Percentiles rank a stretch among this genome's conserved stretches.
Conservation (phyloP, 2,797 vertebrate species). For the Lepus townsendii region DNA sequence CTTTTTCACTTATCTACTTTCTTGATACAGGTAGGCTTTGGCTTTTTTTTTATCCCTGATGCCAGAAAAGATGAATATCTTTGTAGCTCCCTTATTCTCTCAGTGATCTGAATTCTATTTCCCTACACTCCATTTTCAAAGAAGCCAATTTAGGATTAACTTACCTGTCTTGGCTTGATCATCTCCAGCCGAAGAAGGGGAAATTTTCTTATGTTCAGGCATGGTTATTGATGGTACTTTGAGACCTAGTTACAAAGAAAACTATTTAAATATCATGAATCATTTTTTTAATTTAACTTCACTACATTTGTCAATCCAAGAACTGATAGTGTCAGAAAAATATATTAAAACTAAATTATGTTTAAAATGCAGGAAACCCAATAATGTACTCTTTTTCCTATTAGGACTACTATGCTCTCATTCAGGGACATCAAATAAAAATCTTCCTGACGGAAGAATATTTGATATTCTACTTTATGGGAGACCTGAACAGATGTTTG, state of each 20-base stretch:
- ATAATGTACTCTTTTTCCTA: conserved; percentile 14
- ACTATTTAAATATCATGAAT: conserved; percentile 35
- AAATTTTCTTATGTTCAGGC: conserved; percentile 74
- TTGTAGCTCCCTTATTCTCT: neutral
- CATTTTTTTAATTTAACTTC: conserved; percentile 43
- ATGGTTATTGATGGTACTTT: conserved; percentile 71
- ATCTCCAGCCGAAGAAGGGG: conserved; percentile 2
- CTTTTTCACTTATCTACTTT: neutral
- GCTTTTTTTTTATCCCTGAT: neutral
- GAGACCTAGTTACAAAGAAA: conserved; percentile 79
- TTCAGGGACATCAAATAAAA: conserved; percentile 11
- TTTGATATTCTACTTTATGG: neutral
- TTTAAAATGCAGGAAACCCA: conserved; percentile 52
- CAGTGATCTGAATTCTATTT: neutral
- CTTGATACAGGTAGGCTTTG: neutral
- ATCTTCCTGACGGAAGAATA: neutral
- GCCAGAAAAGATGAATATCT: neutral
- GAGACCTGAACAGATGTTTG: neutral
- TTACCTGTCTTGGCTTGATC: conserved; percentile 66
- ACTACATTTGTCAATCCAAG: neutral
- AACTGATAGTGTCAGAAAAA: neutral
- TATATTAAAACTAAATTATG: neutral
- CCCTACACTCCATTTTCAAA: neutral
- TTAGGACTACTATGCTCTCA: neutral
- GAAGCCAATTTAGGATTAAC: conserved; percentile 19